phyloP scores from a whole-genome alignment of 1,140 invertebrate species.

The Scaptodrosophila lebanonensis region DNA sequence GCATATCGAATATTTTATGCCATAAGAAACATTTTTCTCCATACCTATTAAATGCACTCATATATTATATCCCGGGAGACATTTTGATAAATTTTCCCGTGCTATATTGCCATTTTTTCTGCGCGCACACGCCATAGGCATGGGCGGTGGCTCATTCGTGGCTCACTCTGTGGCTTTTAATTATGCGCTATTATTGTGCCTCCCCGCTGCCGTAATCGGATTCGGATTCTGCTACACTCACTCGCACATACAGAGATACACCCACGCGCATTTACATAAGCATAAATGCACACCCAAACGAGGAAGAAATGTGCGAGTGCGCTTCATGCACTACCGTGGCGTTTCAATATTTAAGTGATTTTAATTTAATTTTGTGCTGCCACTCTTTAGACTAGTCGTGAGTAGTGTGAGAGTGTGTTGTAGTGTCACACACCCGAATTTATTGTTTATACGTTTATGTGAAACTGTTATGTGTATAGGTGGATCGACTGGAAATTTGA shows the following conservation, averaged over 20 bases:
- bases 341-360: conserved; percentile 67
- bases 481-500: conserved; percentile 8
- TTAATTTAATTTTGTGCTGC: conserved; percentile 64
- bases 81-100: not conserved
- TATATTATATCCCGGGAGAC: not conserved
- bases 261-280: not conserved
- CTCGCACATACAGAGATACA: not conserved
- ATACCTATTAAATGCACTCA: no score
- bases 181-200: conserved; percentile 62
- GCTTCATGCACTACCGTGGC: conserved; percentile 18
- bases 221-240: no score
- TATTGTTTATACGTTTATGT: not conserved
- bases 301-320: conserved; percentile 4
- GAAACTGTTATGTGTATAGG: not conserved
- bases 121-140: not conserved
- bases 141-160: conserved; percentile 5
- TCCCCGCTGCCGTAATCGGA: conserved; percentile 9
- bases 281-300: not conserved
- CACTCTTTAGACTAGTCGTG: conserved; percentile 4
- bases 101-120: conserved; percentile 2
- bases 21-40: no score
- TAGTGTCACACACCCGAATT: no score
- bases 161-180: conserved; percentile 32
- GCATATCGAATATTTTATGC: no score
- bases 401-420: conserved; percentile 21